Evolutionary conservation across 1,140 invertebrate genomes (phyloP).

Genomic region (Aphaenogaster floridana): DNA sequence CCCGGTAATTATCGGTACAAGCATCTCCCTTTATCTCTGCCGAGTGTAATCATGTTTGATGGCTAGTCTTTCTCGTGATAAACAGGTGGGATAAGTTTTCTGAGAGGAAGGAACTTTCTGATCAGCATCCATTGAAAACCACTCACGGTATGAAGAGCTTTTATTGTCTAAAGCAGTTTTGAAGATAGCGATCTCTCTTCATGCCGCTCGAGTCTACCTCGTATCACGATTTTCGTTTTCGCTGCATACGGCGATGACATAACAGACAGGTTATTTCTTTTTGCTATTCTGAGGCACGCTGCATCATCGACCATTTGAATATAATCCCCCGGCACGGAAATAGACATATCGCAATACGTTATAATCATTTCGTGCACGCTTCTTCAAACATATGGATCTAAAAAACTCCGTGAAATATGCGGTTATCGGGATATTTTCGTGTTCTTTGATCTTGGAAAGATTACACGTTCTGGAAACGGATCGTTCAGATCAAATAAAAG

Average conservation of each 20-base stretch:
- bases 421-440: background rate
- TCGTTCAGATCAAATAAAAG: background rate
- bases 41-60: background rate
- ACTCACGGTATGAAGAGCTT: background rate
- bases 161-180: background rate
- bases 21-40: background rate
- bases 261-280: slow-evolving; percentile 45
- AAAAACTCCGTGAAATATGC: background rate
- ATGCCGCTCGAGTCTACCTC: background rate
- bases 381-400: background rate
- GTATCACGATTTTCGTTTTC: background rate
- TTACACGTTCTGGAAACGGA: background rate
- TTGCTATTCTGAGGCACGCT: slow-evolving; percentile 7
- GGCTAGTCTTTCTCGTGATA: background rate
- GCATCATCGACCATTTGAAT: slow-evolving; percentile 20
- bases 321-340: background rate
- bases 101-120: background rate
- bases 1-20: slow-evolving; percentile 23
- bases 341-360: slow-evolving; percentile 1
- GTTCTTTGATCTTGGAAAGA: background rate
- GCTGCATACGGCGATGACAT: slow-evolving; percentile 3
- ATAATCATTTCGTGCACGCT: background rate
- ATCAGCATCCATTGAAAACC: background rate
- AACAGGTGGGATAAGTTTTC: background rate
- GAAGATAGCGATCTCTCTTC: background rate